Evolutionary conservation across 2,888 invertebrate genomes (phyloP).

Genomic region (Hirtodrosophila cameraria): DNA sequence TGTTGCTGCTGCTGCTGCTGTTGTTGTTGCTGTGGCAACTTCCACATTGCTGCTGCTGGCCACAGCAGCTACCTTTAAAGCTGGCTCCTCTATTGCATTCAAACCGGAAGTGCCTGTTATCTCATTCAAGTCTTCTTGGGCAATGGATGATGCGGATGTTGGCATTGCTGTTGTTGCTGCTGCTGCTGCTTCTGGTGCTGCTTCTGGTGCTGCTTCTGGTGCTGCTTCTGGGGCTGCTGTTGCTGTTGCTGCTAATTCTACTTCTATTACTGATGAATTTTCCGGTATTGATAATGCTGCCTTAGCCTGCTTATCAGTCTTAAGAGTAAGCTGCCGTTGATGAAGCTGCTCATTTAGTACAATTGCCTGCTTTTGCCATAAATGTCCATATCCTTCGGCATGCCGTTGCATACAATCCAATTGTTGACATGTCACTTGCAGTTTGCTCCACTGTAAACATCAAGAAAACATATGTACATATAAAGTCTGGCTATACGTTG

Average conservation of each 20-base stretch:
- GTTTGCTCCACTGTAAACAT: constrained; percentile 83
- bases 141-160: constrained; percentile 42
- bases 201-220: constrained; percentile 14
- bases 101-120: constrained; percentile 63
- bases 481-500: constrained; percentile 9
- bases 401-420: constrained; percentile 84
- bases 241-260: no score
- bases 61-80: constrained; percentile 24
- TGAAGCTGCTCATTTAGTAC: constrained; percentile 82
- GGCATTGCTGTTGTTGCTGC: constrained; percentile 19
- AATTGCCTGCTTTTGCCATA: constrained; percentile 84
- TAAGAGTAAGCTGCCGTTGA: constrained; percentile 68
- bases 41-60: constrained; percentile 18
- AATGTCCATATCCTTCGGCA: constrained; percentile 84
- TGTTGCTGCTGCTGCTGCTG: constrained; percentile 38
- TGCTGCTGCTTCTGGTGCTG: background rate
- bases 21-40: constrained; percentile 15
- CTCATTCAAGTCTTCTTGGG: constrained; percentile 33
- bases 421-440: constrained; percentile 84
- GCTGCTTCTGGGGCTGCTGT: constrained; percentile 47
- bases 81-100: constrained; percentile 49
- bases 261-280: constrained; percentile 60
- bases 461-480: constrained; percentile 47
- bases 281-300: constrained; percentile 36
- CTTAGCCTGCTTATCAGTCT: constrained; percentile 65